Conservation (phyloP, 2,888 invertebrate species). For the Philereme transversata region DNA sequence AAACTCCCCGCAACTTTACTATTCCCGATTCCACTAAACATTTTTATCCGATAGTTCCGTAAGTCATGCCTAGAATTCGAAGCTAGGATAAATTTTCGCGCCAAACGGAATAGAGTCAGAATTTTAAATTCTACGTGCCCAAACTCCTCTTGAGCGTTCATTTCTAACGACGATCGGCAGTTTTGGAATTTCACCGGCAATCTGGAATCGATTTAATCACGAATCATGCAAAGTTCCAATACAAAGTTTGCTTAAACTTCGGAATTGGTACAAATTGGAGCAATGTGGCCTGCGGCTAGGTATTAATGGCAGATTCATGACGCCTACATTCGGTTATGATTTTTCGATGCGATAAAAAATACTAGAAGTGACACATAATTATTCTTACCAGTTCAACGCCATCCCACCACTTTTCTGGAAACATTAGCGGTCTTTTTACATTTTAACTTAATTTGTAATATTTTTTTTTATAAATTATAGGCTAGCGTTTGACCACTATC, state of each 20-base stretch:
- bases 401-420: too few species aligned
- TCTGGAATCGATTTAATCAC: slow-evolving; percentile 82
- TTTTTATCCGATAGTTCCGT: slow-evolving; percentile 27
- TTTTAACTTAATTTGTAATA: too few species aligned
- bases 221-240: slow-evolving; percentile 75
- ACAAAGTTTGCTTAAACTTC: slow-evolving; percentile 77
- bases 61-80: slow-evolving; percentile 35
- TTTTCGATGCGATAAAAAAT: slow-evolving; percentile 42
- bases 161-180: slow-evolving; percentile 76
- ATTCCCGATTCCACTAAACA: slow-evolving; percentile 24
- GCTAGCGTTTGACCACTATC: too few species aligned
- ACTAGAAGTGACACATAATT: slow-evolving; percentile 32
- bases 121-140: slow-evolving; percentile 69
- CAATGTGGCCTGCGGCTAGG: slow-evolving; percentile 74
- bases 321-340: slow-evolving; percentile 59
- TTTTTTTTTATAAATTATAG: too few species aligned
- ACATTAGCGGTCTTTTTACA: too few species aligned
- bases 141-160: slow-evolving; percentile 63
- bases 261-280: slow-evolving; percentile 79
- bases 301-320: slow-evolving; percentile 77
- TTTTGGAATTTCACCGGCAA: slow-evolving; percentile 75
- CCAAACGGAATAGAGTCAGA: slow-evolving; percentile 58
- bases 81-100: slow-evolving; percentile 53
- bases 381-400: neutral
- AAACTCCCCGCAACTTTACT: slow-evolving; percentile 16